These are phyloP conservation scores for Sialia sialis DNA, from an alignment of 2,113 vertebrate genomes.

Conservation along the genomic window DNA sequence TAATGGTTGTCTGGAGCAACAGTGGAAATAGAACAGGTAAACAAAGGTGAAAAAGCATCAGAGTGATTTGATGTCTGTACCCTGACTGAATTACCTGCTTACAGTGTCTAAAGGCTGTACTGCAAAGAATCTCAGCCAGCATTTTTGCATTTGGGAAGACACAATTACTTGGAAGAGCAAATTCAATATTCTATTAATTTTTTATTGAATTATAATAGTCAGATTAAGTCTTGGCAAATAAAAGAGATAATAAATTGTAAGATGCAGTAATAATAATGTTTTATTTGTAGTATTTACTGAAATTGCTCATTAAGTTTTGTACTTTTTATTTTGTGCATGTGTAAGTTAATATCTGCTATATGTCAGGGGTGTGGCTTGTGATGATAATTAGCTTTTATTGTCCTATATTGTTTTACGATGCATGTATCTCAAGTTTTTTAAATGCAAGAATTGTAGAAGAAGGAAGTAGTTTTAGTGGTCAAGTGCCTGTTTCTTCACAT, in stretches of 20 bases:
- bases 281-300: neutral
- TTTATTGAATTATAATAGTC: constrained; percentile 22
- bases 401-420: neutral
- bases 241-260: neutral
- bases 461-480: neutral
- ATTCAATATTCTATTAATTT: neutral
- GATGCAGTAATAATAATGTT: neutral
- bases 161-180: neutral
- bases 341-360: neutral
- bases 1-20: constrained; percentile 1
- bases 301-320: neutral
- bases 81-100: neutral
- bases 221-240: constrained; percentile 27
- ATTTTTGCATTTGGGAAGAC: constrained; percentile 5
- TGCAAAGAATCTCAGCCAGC: neutral
- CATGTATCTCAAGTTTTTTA: neutral
- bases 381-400: neutral
- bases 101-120: neutral
- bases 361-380: neutral
- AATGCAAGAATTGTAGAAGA: neutral
- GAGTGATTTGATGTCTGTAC: neutral
- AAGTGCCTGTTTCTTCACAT: neutral
- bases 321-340: neutral
- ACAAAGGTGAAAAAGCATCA: neutral
- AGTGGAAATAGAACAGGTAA: neutral